Conservation (phyloP, 37 sponge, comb jelly and placozoan genomes). For the Axinella damicornis region DNA sequence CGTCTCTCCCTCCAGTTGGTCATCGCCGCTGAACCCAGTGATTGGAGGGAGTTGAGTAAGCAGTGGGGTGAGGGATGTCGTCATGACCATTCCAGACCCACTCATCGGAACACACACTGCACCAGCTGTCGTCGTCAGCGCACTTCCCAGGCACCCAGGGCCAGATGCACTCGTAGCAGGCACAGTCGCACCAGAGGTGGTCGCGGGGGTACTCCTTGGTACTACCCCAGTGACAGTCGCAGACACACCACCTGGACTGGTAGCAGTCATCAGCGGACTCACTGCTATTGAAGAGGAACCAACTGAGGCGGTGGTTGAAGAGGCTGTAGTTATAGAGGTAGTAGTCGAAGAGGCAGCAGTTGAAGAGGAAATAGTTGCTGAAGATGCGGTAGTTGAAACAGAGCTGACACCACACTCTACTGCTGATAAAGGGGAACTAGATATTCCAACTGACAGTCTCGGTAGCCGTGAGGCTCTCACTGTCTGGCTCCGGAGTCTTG, state of each 20-base stretch:
- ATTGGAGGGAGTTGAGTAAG: conserved; percentile 49
- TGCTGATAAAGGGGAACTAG: background rate
- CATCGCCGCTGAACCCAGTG: conserved; percentile 52
- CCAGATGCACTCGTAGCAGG: background rate
- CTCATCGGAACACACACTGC: too few species aligned
- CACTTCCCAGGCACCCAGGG: background rate
- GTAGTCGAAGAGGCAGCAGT: background rate
- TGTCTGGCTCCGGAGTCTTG: too few species aligned
- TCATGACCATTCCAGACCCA: too few species aligned
- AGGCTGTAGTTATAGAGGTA: background rate
- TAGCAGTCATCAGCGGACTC: background rate
- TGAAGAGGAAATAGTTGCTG: background rate
- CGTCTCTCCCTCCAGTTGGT: conserved; percentile 20
- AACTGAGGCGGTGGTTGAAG: background rate
- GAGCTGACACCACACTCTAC: background rate
- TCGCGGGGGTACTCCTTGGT: background rate
- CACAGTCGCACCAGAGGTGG: background rate
- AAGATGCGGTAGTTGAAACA: background rate
- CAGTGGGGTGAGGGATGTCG: background rate
- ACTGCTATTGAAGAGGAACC: background rate
- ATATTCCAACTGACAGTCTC: background rate
- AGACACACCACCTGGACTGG: background rate
- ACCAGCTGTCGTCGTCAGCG: background rate
- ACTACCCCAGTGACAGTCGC: background rate
- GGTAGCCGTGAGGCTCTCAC: too few species aligned